Evolutionary conservation across 1,140 invertebrate species (phyloP), one percentile per base, ranked within the genome.

Genomic region (Drosophila saltans): DNA sequence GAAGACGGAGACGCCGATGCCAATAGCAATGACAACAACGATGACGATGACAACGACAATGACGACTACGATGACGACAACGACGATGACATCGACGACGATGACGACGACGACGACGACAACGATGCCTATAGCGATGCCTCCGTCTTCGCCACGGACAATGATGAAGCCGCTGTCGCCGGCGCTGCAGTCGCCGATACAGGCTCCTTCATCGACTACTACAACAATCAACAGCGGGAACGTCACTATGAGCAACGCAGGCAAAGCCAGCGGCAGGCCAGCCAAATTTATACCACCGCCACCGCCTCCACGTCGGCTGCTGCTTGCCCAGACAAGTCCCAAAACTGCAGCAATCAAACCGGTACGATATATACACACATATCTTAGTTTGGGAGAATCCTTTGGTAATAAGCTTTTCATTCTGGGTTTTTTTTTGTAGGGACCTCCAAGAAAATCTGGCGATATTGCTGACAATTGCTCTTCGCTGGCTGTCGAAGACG

Each of bases 381-480:
- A 16, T 16, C 16, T 16, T 16, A 16, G 16, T 33, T 8, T 30
- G 28, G 28, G 4, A 30, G 4, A 30, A 5, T 28, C 40, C 9
- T 43, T 1, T 33, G 24, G 21, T 10, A 9, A 6, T 3, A 40
- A 6, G 16, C 16, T 16, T 16, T 16, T 16, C 16, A 16, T 16
- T 16, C 9, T 45, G 21, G 36, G 11, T 43, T 40, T 10, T 24
- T 9, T 2, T 43, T 33, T 9, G 2, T 71, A 69, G 72, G 76
- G 48, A 82, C 89, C 69, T 86, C 91, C 5, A 86, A 86, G 26
- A 92, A 91, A 78, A 83, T 92, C 80, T 92, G 91, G 91, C 81
- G 88, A 71, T 91, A 88, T 58, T 92, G 91, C 91, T 92, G 91
- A 92, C 91, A 91, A 57, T 91, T 81, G 90, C 84, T 92, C 11